Evolutionary conservation across 2,113 vertebrate genomes (phyloP).

Genomic region (Rhea pennata): DNA sequence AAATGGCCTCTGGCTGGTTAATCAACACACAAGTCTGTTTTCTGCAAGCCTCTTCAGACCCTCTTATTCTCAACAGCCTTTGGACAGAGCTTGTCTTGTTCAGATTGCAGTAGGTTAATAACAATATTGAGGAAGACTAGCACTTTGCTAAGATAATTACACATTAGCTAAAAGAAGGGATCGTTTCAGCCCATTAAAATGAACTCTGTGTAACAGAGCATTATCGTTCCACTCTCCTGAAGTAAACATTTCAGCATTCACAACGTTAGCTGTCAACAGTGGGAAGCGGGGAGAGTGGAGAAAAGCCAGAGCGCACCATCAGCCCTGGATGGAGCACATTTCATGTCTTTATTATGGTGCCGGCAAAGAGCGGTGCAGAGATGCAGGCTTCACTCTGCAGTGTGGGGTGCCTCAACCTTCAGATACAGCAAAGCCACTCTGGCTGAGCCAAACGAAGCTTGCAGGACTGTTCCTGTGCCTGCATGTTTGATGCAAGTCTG

Average conservation of each 20-base stretch:
- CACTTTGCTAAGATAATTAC: not conserved
- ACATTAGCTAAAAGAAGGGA: not conserved
- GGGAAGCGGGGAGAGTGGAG: not conserved
- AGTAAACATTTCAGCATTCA: not conserved
- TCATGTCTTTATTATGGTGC: not conserved
- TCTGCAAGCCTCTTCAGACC: not conserved
- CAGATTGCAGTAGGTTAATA: not conserved
- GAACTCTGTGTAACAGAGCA: not conserved
- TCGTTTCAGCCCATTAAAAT: not conserved
- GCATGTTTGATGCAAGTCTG: fast-evolving
- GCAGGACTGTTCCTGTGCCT: not conserved
- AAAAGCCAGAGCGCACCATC: not conserved
- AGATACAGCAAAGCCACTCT: not conserved
- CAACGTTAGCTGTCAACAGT: not conserved
- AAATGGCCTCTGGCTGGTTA: not conserved
- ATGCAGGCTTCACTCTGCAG: not conserved
- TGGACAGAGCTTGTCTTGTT: not conserved
- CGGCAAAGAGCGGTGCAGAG: not conserved
- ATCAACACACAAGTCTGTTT: not conserved
- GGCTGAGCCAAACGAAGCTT: not conserved
- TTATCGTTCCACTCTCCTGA: not conserved
- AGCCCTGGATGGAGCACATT: not conserved
- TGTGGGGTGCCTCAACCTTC: fast-evolving
- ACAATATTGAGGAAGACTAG: not conserved
- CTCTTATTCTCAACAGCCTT: not conserved